Evolutionary conservation across 2,113 vertebrate genomes (phyloP).

Genomic region (Isurus oxyrinchus): DNA sequence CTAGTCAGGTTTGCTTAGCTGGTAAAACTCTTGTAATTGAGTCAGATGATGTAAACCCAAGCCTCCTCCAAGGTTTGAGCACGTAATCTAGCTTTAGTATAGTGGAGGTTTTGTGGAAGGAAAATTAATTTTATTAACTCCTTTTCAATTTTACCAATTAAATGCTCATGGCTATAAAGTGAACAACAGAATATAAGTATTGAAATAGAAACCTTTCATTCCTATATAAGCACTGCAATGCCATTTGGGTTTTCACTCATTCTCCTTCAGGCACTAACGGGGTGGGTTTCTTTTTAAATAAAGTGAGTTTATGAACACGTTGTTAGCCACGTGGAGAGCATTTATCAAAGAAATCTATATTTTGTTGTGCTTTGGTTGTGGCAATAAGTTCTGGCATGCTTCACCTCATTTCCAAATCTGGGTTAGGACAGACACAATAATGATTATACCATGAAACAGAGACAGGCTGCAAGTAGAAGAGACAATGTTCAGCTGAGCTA

Average conservation of each 20-base stretch:
- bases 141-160: neutral
- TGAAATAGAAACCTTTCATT: neutral
- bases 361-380: neutral
- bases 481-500: neutral
- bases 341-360: neutral
- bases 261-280: neutral
- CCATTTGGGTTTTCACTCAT: neutral
- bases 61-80: no score
- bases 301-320: neutral
- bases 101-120: neutral
- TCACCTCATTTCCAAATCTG: neutral
- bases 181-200: neutral
- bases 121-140: neutral
- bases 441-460: neutral
- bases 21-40: no score
- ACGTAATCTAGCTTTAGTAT: no score
- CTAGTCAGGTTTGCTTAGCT: no score
- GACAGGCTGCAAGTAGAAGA: neutral
- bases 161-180: neutral
- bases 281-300: neutral
- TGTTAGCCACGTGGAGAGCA: neutral
- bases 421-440: neutral
- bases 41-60: no score
- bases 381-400: neutral
- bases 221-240: neutral